Conservation (phyloP, 2,797 vertebrate species). For the Malurus splendens region DNA sequence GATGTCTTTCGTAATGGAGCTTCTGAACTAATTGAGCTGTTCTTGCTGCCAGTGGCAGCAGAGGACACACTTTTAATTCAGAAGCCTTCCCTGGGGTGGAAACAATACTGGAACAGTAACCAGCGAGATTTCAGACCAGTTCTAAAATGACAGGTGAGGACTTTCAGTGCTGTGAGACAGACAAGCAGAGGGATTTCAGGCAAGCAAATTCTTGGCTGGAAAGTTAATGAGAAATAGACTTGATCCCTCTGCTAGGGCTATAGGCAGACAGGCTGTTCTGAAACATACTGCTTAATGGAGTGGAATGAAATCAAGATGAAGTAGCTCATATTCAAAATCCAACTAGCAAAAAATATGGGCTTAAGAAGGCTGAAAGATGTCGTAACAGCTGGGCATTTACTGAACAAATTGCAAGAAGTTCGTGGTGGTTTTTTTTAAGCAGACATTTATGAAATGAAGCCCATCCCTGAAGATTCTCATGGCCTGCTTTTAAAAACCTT, state of each 20-base stretch:
- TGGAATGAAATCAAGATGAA: conserved; percentile 20
- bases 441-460: not conserved
- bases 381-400: not conserved
- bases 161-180: not conserved
- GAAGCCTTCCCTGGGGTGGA: not conserved
- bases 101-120: not conserved
- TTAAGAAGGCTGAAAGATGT: not conserved
- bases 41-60: conserved; percentile 16
- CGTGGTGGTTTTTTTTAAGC: not conserved
- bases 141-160: not conserved
- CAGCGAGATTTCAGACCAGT: not conserved
- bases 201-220: not conserved
- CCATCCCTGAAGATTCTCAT: not conserved
- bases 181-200: not conserved
- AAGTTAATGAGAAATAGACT: conserved; percentile 1
- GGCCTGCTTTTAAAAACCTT: not conserved
- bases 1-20: not conserved
- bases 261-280: not conserved
- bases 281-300: not conserved
- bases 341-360: not conserved
- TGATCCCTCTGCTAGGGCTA: not conserved
- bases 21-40: conserved; percentile 30
- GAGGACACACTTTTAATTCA: not conserved
- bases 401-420: not conserved
- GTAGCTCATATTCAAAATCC: not conserved